Base-by-base conservation (phyloP, 2,888 invertebrate genomes). In the Sesia bembeciformis region DNA sequence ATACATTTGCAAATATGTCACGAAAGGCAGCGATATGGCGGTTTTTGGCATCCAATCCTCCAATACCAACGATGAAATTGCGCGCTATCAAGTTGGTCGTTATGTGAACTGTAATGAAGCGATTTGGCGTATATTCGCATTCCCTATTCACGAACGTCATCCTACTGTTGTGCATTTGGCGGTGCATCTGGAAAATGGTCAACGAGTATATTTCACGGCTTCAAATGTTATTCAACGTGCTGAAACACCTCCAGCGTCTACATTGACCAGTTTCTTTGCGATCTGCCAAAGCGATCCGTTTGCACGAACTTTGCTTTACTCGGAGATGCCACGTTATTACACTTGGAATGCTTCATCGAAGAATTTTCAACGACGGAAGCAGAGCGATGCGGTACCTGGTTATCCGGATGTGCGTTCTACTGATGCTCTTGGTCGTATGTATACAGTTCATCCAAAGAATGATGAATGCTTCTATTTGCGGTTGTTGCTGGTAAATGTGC, bases 261-360 rank as follows among this genome's bases (percentile, higher is more conserved):
- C 63, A 61, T 56, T 64, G 57, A 64, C 60, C 57, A 40, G 38
- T 53, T 53, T 53, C n/a, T 53, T 49, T 49, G 5, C 8, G 8
- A 38, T 53, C 7, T 53, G 52, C 52, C 52, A 53, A 53, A 53
- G 6, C 40, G 49, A 50, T 40, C 53, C 40, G 6, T 53, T 53
- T 40, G 49, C 53, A 50, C 43, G 23, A 49, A 72, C 74, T 8
- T 58, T 74, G 62, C 60, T 74, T 39, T 74, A 75, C 61, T 63
- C 64, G 23, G 71, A 76, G 57, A 64, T 76, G 60, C 68, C 74
- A 58, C 53, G 54, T 49, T 72, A 70, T 66, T 73, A 58, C 54
- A 75, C 70, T 53, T 72, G 67, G 68, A 72, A 74, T 63, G 54
- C 56, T 57, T 54, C 56, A 57, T 55, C 40, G 53, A 50, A 58